Base-by-base conservation (phyloP, 2,113 vertebrate genomes). In the Zootoca vivipara region DNA sequence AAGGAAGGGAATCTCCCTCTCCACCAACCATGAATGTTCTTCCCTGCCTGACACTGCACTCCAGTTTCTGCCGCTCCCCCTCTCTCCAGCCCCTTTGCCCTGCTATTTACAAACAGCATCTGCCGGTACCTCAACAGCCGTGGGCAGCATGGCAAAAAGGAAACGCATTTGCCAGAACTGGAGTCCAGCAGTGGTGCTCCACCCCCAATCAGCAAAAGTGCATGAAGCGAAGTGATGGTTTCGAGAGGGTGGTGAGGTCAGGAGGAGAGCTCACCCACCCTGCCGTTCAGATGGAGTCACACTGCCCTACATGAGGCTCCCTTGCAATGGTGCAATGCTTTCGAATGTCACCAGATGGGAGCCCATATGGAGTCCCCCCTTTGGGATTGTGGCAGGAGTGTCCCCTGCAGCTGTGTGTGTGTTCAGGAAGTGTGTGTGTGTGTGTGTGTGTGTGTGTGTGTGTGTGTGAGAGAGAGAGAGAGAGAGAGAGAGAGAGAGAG, bases 291-390 rank as follows among this genome's bases (percentile, higher is more conserved):
- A 72, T 20, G 16, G 84, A 82, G 67, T 74, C 13, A 72, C 69
- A 62, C 62, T 79, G 64, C 62, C 15, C 40, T 70, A 46, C 58
- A 35, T 10, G 58, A 26, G 13, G 52, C 80, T 22, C 56, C 24
- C 73, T 40, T 5, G 35, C 26, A 6, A 22, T 64, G 52, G 86
- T 65, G 30, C 33, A 65, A 77, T 33, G 10, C 79, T 65, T 72
- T 64, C 26, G 70, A 82, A 82, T 46, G 78, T 82, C 86, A 74
- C 79, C 86, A 87, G 86, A 75, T 82, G 86, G 79, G n/a, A 64
- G 58, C 56, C 86, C 86, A 87, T 58, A 82, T 87, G 79, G 86
- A 75, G 10, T 2, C 58, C 40, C 75, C 84, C 86, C 70, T 64
- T 42, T 83, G 58, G 84, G 72, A 58, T 30, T 16, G 16, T 65